A percentile compares a stretch with the other conserved stretches of the same genome.
phyloP scores from a whole-genome alignment of 1,140 invertebrate species.

The Melitaea cinxia region DNA sequence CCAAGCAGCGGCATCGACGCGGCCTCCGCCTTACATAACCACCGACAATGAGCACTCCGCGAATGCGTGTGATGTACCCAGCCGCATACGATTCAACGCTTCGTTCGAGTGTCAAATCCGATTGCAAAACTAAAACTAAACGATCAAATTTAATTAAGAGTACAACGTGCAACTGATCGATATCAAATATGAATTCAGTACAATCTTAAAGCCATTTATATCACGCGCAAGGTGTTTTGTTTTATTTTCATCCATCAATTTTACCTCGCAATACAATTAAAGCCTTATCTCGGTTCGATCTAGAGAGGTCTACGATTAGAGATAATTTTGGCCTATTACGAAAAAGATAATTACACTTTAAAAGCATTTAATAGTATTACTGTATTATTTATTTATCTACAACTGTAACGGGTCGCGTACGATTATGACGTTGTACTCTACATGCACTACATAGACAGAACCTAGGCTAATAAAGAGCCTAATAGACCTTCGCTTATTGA shows the following conservation, averaged over 20 bases:
- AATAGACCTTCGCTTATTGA: slow-evolving; percentile 17
- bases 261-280: slow-evolving; percentile 35
- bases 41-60: slow-evolving; percentile 72
- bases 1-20: slow-evolving; percentile 70
- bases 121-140: slow-evolving; percentile 1
- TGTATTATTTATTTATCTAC: slow-evolving; percentile 13
- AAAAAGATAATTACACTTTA: background rate
- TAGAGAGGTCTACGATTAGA: slow-evolving; percentile 10
- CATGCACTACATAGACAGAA: slow-evolving; percentile 16
- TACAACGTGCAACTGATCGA: slow-evolving; percentile 15
- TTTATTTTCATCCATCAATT: slow-evolving; percentile 29
- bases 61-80: slow-evolving; percentile 70
- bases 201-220: slow-evolving; percentile 30
- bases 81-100: slow-evolving; percentile 39
- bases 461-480: slow-evolving; percentile 33
- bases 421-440: slow-evolving; percentile 8
- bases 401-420: slow-evolving; percentile 13
- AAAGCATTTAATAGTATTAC: background rate
- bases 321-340: background rate
- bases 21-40: slow-evolving; percentile 80
- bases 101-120: slow-evolving; percentile 32
- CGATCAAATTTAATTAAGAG: slow-evolving; percentile 15
- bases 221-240: slow-evolving; percentile 25
- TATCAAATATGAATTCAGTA: slow-evolving; percentile 29
- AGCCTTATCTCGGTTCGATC: slow-evolving; percentile 18